Evolutionary conservation across 2,113 vertebrate genomes (phyloP), one percentile per base, ranked within the genome.

Genomic region (Lanius collurio): DNA sequence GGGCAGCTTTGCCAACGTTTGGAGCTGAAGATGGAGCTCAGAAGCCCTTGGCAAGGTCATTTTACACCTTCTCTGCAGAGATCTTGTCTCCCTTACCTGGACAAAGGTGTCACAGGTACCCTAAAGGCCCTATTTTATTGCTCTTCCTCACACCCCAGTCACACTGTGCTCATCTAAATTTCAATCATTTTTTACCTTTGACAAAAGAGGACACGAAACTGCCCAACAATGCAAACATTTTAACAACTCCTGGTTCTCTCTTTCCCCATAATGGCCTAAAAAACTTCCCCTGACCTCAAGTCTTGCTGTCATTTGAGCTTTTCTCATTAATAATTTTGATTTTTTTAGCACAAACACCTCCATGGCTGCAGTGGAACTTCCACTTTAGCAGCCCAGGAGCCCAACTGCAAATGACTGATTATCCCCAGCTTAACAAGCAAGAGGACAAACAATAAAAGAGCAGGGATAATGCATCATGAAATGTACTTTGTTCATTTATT

Each of bases 401-500:
- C 78, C 76, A 44, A 14, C 5, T 64, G 41, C 71, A 84, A 57
- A 68, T 81, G 79, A 90, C 27, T 79, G 87, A 90, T 90, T 95
- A 79, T 90, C 95, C 95, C 65, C 60, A 84, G 82, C 62, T 71
- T 90, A 82, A 69, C 39, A 11, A 93, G 87, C 78, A 78, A 56
- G 62, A 80, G 71, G 90, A 95, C 85, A 96, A 97, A 96, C 94
- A 93, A 89, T 46, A 46, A 65, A 31, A 63, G 75, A 90, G 77
- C 84, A 10, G 5, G 63, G 85, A 90, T 84, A 87, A 97, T 85
- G 83, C 89, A 89, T 94, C 92, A 91, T 9, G n/a, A 89, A 67
- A 94, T 44, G 69, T 70, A 70, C 74, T 96, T 90, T 78, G 73
- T 90, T 95, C 93, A 44, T 94, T 84, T 79, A 47, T 75, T 87